Evolutionary conservation across 2,888 invertebrate genomes (phyloP).

Genomic region (Melanchra persicariae): DNA sequence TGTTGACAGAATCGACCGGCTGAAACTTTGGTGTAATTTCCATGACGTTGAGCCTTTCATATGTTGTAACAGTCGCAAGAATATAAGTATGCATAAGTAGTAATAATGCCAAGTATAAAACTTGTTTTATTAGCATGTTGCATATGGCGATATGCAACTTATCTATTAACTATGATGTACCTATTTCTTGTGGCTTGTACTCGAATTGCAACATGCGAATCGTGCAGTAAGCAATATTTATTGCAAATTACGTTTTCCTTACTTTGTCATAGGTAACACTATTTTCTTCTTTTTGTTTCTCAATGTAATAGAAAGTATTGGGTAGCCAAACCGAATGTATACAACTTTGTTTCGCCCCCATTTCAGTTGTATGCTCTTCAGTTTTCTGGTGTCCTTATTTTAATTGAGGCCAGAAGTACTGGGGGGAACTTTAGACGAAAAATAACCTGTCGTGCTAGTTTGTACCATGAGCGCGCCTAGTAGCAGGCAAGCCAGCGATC

Average conservation of each 20-base stretch:
- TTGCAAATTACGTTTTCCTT: slow-evolving; percentile 1
- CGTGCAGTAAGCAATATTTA: slow-evolving; percentile 11
- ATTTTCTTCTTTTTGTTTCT: background rate
- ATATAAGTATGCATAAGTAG: background rate
- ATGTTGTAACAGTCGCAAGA: background rate
- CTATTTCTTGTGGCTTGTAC: background rate
- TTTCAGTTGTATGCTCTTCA: too few relatives aligned
- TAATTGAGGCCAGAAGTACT: too few relatives aligned
- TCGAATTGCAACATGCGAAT: slow-evolving; percentile 1
- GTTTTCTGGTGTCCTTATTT: too few relatives aligned
- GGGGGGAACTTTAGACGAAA: too few relatives aligned
- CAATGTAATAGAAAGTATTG: background rate
- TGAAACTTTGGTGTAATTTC: background rate
- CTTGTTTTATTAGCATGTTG: slow-evolving; percentile 2
- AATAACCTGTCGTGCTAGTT: too few relatives aligned
- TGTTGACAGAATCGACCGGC: too few relatives aligned
- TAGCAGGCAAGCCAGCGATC: too few relatives aligned
- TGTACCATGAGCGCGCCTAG: too few relatives aligned
- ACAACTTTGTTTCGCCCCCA: too few relatives aligned
- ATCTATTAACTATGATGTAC: slow-evolving; percentile 6
- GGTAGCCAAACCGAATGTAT: too few relatives aligned
- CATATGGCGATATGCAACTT: slow-evolving; percentile 2
- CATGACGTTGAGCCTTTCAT: background rate
- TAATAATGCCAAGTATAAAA: background rate
- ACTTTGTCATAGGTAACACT: background rate